Evolutionary conservation across 2,113 vertebrate genomes (phyloP), one percentile per base, ranked within the genome.

Genomic region (Alexandromys fortis): DNA sequence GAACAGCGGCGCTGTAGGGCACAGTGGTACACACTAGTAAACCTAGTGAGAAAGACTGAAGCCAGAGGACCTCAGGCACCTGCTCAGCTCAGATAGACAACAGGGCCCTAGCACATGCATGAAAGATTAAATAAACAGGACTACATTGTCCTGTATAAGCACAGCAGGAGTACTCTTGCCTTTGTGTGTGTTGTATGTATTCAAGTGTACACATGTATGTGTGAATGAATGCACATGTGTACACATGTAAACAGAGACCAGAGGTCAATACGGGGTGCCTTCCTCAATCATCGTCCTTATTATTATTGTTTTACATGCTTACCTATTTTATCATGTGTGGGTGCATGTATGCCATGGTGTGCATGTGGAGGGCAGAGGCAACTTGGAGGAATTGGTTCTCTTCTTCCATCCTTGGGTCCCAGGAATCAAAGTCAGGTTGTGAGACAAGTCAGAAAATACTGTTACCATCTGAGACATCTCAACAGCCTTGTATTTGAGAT

Each of bases 111-210:
- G 7, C 82, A 21, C 38, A 47, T 10, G 21, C 10, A n/a, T 5
- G 52, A 49, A 52, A 35, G 47, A 49, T 13, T 2, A 72, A 38
- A 58, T 38, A 58, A 55, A 49, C 19, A 76, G 9, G 47, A 47
- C 35, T 4, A 19, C 2, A 5, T 0, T 38, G 49, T 26, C 38
- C 22, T 2, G 0, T 22, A 0, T 2, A 24, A 58, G 30, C 14
- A 42, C 3, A 3, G 5, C 0, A 7, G 26, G 16, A 33, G 67
- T 49, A 7, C 7, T 30, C 21, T 17, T 28, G 10, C 38, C 24
- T 42, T 16, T 45, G 52, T 82, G 38, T 45, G 12, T 61, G n/a
- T 61, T 38, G 21, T 30, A 42, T 26, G 63, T 42, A 19, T 42
- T 16, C 22, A 28, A 19, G 58, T 42, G 14, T 5, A 35, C 61